Evolutionary conservation across 2,113 vertebrate species (phyloP).

Genomic region (Aviceda subcristata): DNA sequence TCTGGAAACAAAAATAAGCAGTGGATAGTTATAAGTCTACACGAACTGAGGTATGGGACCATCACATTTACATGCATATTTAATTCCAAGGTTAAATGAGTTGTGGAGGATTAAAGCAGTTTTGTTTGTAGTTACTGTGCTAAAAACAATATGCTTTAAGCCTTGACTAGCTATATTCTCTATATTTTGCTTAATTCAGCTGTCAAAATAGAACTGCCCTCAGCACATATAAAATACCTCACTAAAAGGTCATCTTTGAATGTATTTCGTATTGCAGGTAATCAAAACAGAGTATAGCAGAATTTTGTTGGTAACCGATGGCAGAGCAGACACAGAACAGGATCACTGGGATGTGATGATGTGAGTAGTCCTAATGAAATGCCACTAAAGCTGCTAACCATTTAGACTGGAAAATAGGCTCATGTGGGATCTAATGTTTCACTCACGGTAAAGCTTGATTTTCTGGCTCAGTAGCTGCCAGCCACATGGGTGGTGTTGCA

Average conservation of each 20-base stretch:
- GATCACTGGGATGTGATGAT: not conserved
- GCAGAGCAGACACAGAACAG: not conserved
- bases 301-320: not conserved
- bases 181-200: not conserved
- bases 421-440: not conserved
- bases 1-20: not conserved
- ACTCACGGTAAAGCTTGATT: slow-evolving; percentile 34
- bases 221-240: not conserved
- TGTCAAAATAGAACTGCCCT: not conserved
- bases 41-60: not conserved
- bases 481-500: not conserved
- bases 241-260: not conserved
- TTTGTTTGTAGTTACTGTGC: not conserved
- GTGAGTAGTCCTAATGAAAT: slow-evolving; percentile 15
- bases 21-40: not conserved
- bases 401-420: slow-evolving; percentile 30
- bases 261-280: not conserved
- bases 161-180: not conserved
- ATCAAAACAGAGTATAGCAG: not conserved
- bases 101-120: not conserved
- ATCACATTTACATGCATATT: not conserved
- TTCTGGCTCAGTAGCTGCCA: slow-evolving; percentile 23
- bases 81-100: not conserved
- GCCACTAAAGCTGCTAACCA: not conserved
- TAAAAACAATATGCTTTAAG: not conserved